Percentiles rank a stretch among this genome's conserved stretches.
These are phyloP conservation scores for Carlito syrichta DNA, from an alignment of 2,113 vertebrate genomes.

Conservation along the genomic window DNA sequence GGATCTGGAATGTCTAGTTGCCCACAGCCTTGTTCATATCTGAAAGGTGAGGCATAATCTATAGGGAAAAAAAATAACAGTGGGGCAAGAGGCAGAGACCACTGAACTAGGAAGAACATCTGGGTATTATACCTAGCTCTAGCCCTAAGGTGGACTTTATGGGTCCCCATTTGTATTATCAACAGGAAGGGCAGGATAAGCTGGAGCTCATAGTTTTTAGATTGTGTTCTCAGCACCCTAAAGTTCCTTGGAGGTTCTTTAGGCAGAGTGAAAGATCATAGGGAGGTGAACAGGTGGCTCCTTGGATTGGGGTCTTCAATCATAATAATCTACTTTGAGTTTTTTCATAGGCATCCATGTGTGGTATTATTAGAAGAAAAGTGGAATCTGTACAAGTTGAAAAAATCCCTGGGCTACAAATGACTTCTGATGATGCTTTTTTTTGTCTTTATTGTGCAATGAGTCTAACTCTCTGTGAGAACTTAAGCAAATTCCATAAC, in stretches of 20 bases:
- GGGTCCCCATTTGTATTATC: neutral
- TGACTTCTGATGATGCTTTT: neutral
- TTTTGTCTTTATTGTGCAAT: neutral
- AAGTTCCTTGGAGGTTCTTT: neutral
- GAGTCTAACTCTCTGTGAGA: neutral
- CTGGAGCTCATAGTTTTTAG: neutral
- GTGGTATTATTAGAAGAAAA: neutral
- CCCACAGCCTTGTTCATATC: conserved; percentile 81
- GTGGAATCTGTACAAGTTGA: neutral
- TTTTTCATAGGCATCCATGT: neutral
- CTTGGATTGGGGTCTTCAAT: neutral
- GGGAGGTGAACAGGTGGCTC: neutral
- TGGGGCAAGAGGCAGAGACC: neutral
- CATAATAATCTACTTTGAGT: neutral
- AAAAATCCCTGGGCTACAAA: neutral
- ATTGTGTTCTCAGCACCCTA: neutral
- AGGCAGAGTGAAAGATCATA: neutral
- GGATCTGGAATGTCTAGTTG: conserved; percentile 81
- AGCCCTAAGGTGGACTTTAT: neutral
- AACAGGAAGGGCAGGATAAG: neutral
- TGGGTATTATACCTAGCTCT: neutral
- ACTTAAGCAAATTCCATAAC: neutral
- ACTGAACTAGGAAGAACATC: neutral
- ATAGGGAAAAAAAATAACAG: neutral
- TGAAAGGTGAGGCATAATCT: conserved; percentile 86